Evolutionary conservation across 2,888 invertebrate genomes (phyloP), one percentile per base, ranked within the genome.

Genomic region (Scaptomyza tumidula): DNA sequence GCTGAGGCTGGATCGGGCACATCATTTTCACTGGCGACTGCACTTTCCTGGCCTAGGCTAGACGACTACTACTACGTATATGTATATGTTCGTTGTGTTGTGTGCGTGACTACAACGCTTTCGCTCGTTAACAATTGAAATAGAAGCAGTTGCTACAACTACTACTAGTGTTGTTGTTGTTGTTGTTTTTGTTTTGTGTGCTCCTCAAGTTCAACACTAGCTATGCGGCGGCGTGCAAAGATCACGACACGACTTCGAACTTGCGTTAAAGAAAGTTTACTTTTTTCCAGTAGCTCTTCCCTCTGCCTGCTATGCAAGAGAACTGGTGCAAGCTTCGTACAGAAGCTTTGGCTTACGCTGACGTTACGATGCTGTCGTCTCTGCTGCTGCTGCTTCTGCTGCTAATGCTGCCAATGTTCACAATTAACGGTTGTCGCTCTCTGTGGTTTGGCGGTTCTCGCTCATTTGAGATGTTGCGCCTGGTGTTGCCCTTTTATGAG

Each of bases 121-220:
- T 90, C 91, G 90, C 90, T 90, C 86, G 89, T 90, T 89, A 90
- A 88, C 87, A 89, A 89, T 88, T 88, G 87, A 89, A 89, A 78
- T 85, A 71, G 72, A 80, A 86, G 86, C 87, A 86, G 70, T 64
- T 63, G 61, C 45, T 65, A 59, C 57, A 71, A 48, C 16, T 65
- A 54, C 29, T 62, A 59, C 48, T 59, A 54, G 44, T 63, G 49
- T 35, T 61, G 60, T 13, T 53, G 50, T 50, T 59, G 39, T 13
- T 56, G 46, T 33, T 33, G 33, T 54, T 43, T 33, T 50, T n/a
- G 5, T 16, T 10, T 16, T 68, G 54, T 56, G 45, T 66, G 49
- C 61, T 71, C 56, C 65, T 82, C 80, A 82, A 80, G 66, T 82
- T 83, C 77, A 80, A 70, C 82, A 82, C 68, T 29, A 62, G 73